phyloP scores from a whole-genome alignment of 2,113 vertebrate species.

The Catharus minimus region DNA sequence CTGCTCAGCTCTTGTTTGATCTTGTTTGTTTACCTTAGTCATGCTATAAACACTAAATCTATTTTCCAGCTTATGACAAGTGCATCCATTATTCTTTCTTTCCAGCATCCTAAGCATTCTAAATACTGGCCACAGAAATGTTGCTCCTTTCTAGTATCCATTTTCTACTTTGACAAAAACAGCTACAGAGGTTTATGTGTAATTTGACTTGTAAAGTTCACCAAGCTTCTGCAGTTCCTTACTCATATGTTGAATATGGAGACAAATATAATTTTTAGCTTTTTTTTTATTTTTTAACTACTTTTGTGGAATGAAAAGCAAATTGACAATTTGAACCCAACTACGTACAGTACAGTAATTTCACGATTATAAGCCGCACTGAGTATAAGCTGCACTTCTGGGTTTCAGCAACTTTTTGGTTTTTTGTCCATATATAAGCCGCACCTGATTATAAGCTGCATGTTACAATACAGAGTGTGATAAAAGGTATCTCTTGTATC shows the following conservation, averaged over 20 bases:
- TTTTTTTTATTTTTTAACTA: not conserved
- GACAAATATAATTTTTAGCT: not conserved
- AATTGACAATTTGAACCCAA: not conserved
- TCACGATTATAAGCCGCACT: too few relatives aligned
- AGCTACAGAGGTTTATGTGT: not conserved
- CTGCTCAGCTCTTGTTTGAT: constrained; percentile 38
- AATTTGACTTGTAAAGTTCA: not conserved
- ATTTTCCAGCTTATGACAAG: constrained; percentile 45
- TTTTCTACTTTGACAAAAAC: constrained; percentile 11
- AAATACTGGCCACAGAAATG: constrained; percentile 22
- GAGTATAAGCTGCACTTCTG: too few relatives aligned
- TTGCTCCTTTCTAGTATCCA: constrained; percentile 7
- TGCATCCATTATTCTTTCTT: constrained; percentile 28
- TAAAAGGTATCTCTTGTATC: too few relatives aligned
- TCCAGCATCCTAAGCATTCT: constrained; percentile 1
- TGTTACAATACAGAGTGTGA: too few relatives aligned
- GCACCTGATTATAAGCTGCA: too few relatives aligned
- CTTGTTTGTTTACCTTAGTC: constrained; percentile 57
- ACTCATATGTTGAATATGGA: not conserved
- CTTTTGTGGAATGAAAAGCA: constrained; percentile 8
- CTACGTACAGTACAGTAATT: too few relatives aligned
- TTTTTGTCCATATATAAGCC: too few relatives aligned
- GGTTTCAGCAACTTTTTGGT: too few relatives aligned
- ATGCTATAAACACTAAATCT: constrained; percentile 11
- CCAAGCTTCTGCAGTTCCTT: not conserved